phyloP scores from a whole-genome alignment of 2,113 vertebrate genomes.

The Sturnira hondurensis region DNA sequence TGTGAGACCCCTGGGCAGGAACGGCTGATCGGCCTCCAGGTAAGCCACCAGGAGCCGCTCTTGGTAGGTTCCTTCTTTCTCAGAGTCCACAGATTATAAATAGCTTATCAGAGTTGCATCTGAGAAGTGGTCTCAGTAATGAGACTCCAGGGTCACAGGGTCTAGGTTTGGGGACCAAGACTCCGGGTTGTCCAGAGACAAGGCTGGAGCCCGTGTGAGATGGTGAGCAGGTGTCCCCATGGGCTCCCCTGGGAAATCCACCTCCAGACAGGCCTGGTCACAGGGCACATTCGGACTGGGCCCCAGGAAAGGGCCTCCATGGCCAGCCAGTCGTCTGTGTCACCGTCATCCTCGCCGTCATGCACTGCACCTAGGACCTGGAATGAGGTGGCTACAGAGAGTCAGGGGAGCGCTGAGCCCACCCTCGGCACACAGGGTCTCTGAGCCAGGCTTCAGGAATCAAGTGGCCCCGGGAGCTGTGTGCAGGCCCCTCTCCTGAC shows the following conservation, averaged over 20 bases:
- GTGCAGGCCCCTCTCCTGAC: too few species aligned
- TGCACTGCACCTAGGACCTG: fast-evolving
- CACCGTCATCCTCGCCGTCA: fast-evolving
- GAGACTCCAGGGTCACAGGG: neutral
- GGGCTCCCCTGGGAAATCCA: fast-evolving
- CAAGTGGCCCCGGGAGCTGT: fast-evolving
- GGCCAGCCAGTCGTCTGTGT: fast-evolving
- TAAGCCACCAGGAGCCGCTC: neutral
- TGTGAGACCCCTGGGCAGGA: neutral
- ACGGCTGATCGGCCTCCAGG: neutral
- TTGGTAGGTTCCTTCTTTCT: neutral
- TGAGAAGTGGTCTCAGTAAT: neutral
- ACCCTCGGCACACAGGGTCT: too few species aligned
- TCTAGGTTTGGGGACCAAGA: neutral
- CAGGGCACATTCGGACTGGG: too few species aligned
- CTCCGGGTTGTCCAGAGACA: fast-evolving
- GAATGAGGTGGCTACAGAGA: fast-evolving
- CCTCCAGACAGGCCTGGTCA: neutral
- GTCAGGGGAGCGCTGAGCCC: neutral
- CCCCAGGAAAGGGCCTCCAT: neutral
- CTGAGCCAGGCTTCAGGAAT: fast-evolving
- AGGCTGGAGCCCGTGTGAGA: neutral
- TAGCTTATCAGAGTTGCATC: fast-evolving
- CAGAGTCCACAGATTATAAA: neutral
- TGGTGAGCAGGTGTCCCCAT: fast-evolving